Conservation (phyloP, 1,140 invertebrate genomes). For the Macrostomum lignano region DNA sequence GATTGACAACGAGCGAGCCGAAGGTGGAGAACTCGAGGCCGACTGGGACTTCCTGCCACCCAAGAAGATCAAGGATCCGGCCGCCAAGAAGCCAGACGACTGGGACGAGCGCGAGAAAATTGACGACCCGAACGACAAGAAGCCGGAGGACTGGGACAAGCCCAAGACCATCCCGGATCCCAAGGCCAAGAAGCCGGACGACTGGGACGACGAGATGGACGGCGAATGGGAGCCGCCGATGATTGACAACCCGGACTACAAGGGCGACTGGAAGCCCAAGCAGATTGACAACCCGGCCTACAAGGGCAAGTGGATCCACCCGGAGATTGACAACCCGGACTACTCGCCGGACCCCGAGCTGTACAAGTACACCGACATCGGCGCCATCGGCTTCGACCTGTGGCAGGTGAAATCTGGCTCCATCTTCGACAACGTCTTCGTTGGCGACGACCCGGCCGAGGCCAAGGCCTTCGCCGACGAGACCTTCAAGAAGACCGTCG, state of each 20-base stretch:
- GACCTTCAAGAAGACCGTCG: slow-evolving; percentile 14
- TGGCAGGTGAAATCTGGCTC: slow-evolving; percentile 95
- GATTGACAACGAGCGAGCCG: slow-evolving; percentile 85
- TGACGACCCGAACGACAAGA: slow-evolving; percentile 70
- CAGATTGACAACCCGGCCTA: slow-evolving; percentile 91
- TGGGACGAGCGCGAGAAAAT: slow-evolving; percentile 76
- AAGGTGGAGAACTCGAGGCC: slow-evolving; percentile 59
- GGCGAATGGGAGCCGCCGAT: slow-evolving; percentile 76
- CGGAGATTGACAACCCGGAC: slow-evolving; percentile 93
- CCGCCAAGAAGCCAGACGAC: slow-evolving; percentile 27
- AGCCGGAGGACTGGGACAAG: slow-evolving; percentile 60
- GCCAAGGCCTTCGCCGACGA: slow-evolving; percentile 34
- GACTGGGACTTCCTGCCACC: slow-evolving; percentile 62
- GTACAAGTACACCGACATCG: slow-evolving; percentile 61
- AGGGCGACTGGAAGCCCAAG: slow-evolving; percentile 54
- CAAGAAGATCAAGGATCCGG: slow-evolving; percentile 28
- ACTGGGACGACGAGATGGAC: slow-evolving; percentile 99
- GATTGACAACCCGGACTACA: slow-evolving; percentile 36
- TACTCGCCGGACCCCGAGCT: slow-evolving; percentile 49
- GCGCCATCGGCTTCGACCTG: slow-evolving; percentile 70
- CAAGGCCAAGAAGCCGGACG: slow-evolving; percentile 82
- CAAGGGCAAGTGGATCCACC: slow-evolving; percentile 83
- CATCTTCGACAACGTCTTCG: slow-evolving; percentile 84
- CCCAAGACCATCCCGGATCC: slow-evolving; percentile 91
- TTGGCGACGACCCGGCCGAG: slow-evolving; percentile 56